A percentile compares a stretch with the other conserved stretches of the same genome.
Conservation (phyloP, 2,113 vertebrate species). For the Tenebrosternarchus preto region DNA sequence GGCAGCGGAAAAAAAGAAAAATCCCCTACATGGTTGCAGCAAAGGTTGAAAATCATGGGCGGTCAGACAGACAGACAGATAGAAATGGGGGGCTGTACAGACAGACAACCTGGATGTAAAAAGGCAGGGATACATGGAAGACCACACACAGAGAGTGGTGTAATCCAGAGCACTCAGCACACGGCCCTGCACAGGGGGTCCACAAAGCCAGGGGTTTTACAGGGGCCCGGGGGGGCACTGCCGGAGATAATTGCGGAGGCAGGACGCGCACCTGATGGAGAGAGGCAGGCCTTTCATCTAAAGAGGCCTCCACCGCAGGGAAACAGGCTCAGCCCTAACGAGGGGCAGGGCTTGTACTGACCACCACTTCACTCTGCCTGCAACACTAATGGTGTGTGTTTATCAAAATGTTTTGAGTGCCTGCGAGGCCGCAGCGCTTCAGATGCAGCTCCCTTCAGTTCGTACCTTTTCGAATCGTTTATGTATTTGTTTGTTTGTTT, state of each 20-base stretch:
- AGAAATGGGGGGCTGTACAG: neutral
- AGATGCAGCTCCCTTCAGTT: constrained; percentile 14
- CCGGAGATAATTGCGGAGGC: constrained; percentile 47
- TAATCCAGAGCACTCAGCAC: constrained; percentile 34
- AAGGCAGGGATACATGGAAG: neutral
- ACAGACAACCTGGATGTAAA: constrained; percentile 14
- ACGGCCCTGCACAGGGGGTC: constrained; percentile 11
- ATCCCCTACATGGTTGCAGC: neutral
- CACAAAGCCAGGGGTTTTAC: constrained; percentile 32
- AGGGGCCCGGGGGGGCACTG: constrained; percentile 11
- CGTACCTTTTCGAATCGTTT: neutral
- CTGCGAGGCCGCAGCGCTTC: constrained; percentile 27
- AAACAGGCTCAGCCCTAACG: constrained; percentile 39
- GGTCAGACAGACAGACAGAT: neutral
- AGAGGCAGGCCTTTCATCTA: constrained; percentile 46
- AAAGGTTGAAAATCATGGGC: neutral
- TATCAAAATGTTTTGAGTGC: constrained; percentile 42
- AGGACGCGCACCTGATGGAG: constrained; percentile 35
- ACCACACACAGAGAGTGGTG: constrained; percentile 14
- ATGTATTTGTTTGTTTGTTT: neutral
- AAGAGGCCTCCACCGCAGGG: constrained; percentile 14
- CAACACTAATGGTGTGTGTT: constrained; percentile 49
- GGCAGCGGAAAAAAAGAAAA: too few relatives aligned
- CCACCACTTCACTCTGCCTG: constrained; percentile 44
- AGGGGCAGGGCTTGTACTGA: constrained; percentile 47